Conservation (phyloP, 2,113 vertebrate genomes). For the Scomber scombrus region DNA sequence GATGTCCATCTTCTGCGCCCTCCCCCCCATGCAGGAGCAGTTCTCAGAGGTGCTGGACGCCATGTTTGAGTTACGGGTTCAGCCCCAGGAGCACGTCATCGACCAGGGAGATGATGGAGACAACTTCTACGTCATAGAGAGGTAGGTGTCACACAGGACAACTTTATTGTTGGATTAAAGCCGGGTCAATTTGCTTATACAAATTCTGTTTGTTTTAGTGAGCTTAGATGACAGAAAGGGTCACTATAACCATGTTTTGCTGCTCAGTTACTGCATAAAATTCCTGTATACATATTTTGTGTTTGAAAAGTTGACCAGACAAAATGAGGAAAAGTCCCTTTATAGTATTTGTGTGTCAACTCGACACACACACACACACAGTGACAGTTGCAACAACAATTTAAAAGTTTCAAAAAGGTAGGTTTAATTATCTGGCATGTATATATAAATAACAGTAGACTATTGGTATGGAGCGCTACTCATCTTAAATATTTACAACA, state of each 20-base stretch:
- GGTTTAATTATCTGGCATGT: not conserved
- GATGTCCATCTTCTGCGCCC: slow-evolving; percentile 7
- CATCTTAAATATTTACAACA: not conserved
- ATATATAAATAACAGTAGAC: not conserved
- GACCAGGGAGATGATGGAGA: slow-evolving; percentile 99
- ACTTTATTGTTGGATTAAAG: not conserved
- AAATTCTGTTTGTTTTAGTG: not conserved
- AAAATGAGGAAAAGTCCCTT: too few species aligned
- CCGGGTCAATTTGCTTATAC: not conserved
- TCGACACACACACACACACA: too few species aligned
- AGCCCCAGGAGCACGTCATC: slow-evolving; percentile 95
- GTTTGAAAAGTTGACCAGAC: too few species aligned
- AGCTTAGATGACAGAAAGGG: not conserved
- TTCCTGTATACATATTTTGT: not conserved
- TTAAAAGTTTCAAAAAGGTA: not conserved
- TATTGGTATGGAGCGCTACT: not conserved
- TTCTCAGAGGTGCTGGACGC: slow-evolving; percentile 97
- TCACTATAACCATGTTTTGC: not conserved
- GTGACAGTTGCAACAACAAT: not conserved
- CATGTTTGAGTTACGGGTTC: slow-evolving; percentile 96
- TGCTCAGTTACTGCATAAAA: not conserved
- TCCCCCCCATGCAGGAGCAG: slow-evolving; percentile 88
- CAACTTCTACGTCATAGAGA: slow-evolving; percentile 98
- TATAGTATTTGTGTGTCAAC: too few species aligned
- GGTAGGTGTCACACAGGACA: slow-evolving; percentile 77